These are phyloP conservation scores for Aurelia coerulea DNA, from an alignment of 30 jellyfish, hydroid and myxozoan genomes.

Conservation along the genomic window DNA sequence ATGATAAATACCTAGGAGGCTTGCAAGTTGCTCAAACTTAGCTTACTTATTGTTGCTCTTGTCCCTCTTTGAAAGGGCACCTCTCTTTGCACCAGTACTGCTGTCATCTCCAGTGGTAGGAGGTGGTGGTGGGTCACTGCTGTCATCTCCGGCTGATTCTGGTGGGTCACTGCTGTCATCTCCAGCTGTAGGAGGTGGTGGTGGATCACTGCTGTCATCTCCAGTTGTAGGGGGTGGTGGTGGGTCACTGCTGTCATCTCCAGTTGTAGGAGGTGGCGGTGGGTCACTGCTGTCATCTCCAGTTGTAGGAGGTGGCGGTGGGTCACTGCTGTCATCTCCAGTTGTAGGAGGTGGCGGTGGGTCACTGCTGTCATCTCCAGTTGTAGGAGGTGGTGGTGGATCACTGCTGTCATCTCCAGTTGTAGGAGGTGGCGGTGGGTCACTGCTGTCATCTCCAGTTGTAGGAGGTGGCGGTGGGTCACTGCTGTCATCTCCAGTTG, in stretches of 20 bases:
- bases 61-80: conserved; percentile 33
- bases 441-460: background rate
- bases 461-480: background rate
- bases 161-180: background rate
- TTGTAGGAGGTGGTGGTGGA: background rate
- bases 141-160: background rate
- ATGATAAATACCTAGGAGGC: background rate
- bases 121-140: conserved; percentile 4
- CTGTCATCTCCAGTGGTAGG: background rate
- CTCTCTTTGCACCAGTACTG: conserved; percentile 20
- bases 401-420: background rate
- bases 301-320: background rate
- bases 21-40: background rate
- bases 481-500: conserved; percentile 4
- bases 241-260: conserved; percentile 1
- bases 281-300: background rate
- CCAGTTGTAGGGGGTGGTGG: background rate
- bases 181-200: background rate
- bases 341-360: background rate
- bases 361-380: background rate
- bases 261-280: background rate
- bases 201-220: background rate
- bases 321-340: conserved; percentile 6
- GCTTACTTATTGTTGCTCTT: conserved; percentile 40
- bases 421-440: background rate